A percentile compares a stretch with the other conserved stretches of the same genome.
Conservation (phyloP, 2,113 vertebrate genomes). For the Archocentrus centrarchus region DNA sequence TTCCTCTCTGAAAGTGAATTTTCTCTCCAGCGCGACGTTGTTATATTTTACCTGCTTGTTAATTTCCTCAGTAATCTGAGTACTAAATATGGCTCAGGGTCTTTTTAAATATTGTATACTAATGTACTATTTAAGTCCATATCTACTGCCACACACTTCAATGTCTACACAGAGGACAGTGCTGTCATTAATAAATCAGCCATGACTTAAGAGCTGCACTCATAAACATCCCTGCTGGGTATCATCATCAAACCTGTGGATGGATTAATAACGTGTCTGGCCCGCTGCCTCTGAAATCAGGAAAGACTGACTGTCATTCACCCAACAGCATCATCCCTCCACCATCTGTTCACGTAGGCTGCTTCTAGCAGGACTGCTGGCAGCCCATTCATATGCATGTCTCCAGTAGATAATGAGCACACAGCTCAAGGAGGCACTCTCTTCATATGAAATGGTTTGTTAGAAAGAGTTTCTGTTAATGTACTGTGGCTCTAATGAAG, state of each 20-base stretch:
- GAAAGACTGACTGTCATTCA: slow-evolving; percentile 44
- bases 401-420: slow-evolving; percentile 33
- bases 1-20: not conserved
- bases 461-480: slow-evolving; percentile 8
- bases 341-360: slow-evolving; percentile 56
- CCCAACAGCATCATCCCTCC: slow-evolving; percentile 19
- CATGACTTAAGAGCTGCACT: not conserved
- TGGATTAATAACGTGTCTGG: slow-evolving; percentile 34
- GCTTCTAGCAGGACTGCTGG: slow-evolving; percentile 39
- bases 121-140: not conserved
- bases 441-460: slow-evolving; percentile 16
- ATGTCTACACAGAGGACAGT: not conserved
- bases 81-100: fast-evolving
- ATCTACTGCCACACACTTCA: not conserved
- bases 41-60: not conserved
- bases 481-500: not conserved
- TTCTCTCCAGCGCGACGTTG: not conserved
- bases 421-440: slow-evolving; percentile 8
- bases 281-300: slow-evolving; percentile 30
- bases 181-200: not conserved
- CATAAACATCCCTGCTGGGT: not conserved
- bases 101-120: not conserved
- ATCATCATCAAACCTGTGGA: slow-evolving; percentile 7
- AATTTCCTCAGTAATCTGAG: not conserved
- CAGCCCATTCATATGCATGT: slow-evolving; percentile 35